A percentile compares a stretch with the other conserved stretches of the same genome.
These are phyloP conservation scores for Pagrus major DNA, from an alignment of 2,113 vertebrate genomes.

Conservation along the genomic window DNA sequence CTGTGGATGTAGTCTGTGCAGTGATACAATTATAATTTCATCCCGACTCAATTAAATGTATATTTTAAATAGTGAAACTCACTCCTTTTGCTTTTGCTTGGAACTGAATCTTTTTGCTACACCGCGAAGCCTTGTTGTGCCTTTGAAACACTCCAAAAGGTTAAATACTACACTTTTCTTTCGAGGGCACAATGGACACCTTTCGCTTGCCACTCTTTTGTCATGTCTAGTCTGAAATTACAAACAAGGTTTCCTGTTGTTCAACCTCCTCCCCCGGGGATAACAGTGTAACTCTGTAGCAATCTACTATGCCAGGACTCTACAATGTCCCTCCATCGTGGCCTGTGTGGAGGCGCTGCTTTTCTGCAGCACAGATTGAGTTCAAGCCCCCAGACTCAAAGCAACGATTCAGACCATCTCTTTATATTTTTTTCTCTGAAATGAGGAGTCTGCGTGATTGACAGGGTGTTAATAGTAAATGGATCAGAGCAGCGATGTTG, in stretches of 20 bases:
- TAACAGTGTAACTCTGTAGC: constrained; percentile 57
- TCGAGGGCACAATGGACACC: constrained; percentile 33
- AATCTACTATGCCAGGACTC: constrained; percentile 46
- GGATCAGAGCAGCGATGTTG: constrained; percentile 52
- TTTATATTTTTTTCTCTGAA: constrained; percentile 56
- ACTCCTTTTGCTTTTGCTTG: not conserved
- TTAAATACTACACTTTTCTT: constrained; percentile 51
- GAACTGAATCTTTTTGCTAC: not conserved
- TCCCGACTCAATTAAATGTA: not conserved
- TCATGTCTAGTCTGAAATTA: constrained; percentile 62
- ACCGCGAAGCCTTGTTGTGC: not conserved
- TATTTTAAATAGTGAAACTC: not conserved
- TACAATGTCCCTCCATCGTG: constrained; percentile 37
- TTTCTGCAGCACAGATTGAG: constrained; percentile 70
- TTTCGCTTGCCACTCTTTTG: constrained; percentile 41
- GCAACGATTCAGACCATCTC: constrained; percentile 46
- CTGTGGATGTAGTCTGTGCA: not conserved
- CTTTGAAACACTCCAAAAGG: constrained; percentile 16
- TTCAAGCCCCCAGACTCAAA: constrained; percentile 73
- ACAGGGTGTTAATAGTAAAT: constrained; percentile 63
- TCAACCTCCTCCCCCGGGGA: constrained; percentile 37
- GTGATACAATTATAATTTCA: constrained; percentile 4
- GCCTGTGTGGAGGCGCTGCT: constrained; percentile 30
- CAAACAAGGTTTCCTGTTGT: constrained; percentile 67
- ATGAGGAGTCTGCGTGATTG: constrained; percentile 58